Evolutionary conservation across 2,888 invertebrate species (phyloP).

Genomic region (Oeneis ivallda): DNA sequence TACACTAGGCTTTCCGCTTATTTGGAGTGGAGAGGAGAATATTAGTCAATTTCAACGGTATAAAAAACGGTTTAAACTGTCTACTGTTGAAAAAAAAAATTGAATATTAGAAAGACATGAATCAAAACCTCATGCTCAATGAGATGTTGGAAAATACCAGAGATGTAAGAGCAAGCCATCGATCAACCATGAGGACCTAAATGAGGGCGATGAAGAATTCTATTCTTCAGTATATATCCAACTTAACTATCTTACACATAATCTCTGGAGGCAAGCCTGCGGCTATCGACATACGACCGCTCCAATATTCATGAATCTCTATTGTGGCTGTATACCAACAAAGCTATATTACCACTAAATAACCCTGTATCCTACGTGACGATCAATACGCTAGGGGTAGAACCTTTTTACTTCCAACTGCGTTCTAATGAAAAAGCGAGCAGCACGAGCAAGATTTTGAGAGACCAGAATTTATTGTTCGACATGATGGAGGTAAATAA

Average conservation of each 20-base stretch:
- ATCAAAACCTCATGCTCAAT: neutral
- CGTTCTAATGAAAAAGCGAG: neutral
- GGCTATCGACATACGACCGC: constrained; percentile 42
- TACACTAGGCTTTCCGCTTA: too few relatives aligned
- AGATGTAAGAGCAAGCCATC: neutral
- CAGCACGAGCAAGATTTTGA: neutral
- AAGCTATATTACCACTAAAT: constrained; percentile 31
- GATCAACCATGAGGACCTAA: neutral
- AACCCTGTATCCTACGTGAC: constrained; percentile 19
- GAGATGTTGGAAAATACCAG: neutral
- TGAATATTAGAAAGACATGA: neutral
- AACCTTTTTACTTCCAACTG: neutral
- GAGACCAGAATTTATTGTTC: neutral
- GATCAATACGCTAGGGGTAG: constrained; percentile 24
- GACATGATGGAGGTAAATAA: neutral
- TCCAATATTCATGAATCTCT: constrained; percentile 54
- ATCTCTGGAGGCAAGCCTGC: constrained; percentile 46
- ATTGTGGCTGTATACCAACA: constrained; percentile 39
- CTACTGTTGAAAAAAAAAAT: neutral
- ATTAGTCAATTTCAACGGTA: too few relatives aligned
- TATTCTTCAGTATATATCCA: neutral
- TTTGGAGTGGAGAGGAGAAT: too few relatives aligned
- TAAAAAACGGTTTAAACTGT: too few relatives aligned
- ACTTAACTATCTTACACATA: constrained; percentile 38
- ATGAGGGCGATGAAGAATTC: neutral